phyloP scores from a whole-genome alignment of 1,140 invertebrate genomes.

The Neodiprion lecontei region DNA sequence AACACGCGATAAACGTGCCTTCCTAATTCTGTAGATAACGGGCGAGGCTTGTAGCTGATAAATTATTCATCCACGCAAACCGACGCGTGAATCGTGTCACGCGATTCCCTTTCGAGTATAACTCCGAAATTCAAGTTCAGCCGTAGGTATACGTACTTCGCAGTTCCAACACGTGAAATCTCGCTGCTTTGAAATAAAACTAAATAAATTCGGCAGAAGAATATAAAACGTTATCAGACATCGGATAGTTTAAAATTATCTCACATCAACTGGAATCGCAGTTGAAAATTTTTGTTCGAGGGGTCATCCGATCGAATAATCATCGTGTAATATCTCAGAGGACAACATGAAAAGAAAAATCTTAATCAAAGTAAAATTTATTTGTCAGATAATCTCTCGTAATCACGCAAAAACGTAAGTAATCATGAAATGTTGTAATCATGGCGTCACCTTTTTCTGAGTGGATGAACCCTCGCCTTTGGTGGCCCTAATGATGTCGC shows the following conservation, averaged over 20 bases:
- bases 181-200: no score
- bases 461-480: no score
- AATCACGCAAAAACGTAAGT: background rate
- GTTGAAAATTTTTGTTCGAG: background rate
- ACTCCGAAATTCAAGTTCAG: no score
- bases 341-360: background rate
- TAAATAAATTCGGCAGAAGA: background rate
- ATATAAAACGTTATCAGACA: background rate
- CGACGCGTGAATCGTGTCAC: background rate
- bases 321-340: background rate
- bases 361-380: background rate
- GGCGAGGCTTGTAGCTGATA: slow-evolving; percentile 3
- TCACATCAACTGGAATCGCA: background rate
- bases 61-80: slow-evolving; percentile 7
- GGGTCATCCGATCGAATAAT: slow-evolving; percentile 10
- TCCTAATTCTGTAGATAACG: slow-evolving; percentile 1
- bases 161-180: no score
- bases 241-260: background rate
- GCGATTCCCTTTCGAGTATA: no score
- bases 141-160: no score
- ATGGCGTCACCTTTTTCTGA: no score
- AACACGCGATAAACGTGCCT: background rate
- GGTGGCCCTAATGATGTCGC: no score
- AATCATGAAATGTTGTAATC: background rate
- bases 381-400: background rate